Conservation (phyloP, 2,797 vertebrate genomes). For the Podarcis lilfordi region DNA sequence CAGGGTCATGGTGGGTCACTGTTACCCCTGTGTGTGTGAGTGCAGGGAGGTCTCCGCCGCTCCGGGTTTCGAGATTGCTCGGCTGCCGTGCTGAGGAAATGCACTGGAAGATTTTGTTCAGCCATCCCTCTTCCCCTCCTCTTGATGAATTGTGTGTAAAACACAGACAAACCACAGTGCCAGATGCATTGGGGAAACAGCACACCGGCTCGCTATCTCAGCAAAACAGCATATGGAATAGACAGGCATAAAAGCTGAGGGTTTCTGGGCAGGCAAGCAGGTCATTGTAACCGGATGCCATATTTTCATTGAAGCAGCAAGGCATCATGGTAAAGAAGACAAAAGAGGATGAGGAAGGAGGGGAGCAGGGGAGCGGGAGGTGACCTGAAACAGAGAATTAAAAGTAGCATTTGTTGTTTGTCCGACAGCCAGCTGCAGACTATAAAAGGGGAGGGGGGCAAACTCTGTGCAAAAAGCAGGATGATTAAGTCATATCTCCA, state of each 20-base stretch:
- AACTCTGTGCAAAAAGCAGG: neutral
- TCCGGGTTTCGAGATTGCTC: neutral
- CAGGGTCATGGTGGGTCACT: neutral
- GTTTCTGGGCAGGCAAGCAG: conserved; percentile 51
- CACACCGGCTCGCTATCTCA: conserved; percentile 27
- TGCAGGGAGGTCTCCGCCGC: neutral
- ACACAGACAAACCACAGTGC: neutral
- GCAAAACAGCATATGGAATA: conserved; percentile 28
- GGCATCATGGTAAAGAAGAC: conserved; percentile 44
- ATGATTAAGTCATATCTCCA: conserved; percentile 24
- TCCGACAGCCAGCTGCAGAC: conserved; percentile 33
- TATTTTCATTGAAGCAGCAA: conserved; percentile 30
- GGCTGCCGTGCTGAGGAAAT: neutral
- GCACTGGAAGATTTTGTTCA: neutral
- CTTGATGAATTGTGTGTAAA: conserved; percentile 7
- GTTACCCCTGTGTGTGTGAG: neutral
- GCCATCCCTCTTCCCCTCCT: neutral
- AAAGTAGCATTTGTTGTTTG: conserved; percentile 15
- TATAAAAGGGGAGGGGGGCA: conserved; percentile 1
- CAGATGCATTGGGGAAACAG: conserved; percentile 9
- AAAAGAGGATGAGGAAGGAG: conserved; percentile 1
- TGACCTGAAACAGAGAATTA: conserved; percentile 31
- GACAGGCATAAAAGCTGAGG: conserved; percentile 47
- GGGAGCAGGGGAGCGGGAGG: neutral
- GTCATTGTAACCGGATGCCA: conserved; percentile 35